Evolutionary conservation across 1,140 invertebrate species (phyloP).

Genomic region (Drosophila bocqueti): DNA sequence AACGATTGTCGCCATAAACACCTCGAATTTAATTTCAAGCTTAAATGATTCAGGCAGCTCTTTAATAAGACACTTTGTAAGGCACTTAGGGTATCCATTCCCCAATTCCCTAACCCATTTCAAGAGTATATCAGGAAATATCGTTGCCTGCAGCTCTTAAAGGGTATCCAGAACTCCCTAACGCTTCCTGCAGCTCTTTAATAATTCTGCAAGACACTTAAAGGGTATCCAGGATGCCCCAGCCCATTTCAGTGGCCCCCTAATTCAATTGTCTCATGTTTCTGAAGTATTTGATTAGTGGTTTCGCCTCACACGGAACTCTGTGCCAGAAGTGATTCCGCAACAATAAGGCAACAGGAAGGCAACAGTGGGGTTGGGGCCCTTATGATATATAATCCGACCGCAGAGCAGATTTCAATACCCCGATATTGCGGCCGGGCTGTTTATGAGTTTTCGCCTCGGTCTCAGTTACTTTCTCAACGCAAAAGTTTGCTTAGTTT

Average conservation of each 20-base stretch:
- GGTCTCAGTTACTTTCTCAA: conserved; percentile 24
- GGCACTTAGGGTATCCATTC: too few relatives aligned
- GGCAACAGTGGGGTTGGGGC: neutral
- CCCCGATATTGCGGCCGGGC: neutral
- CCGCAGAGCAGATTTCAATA: conserved; percentile 36
- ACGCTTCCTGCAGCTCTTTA: neutral
- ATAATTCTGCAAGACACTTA: neutral
- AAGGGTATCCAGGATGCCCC: neutral
- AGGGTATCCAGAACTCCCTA: too few relatives aligned
- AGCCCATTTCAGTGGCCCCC: neutral
- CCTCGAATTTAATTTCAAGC: neutral
- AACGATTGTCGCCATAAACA: neutral
- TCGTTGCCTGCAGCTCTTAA: too few relatives aligned
- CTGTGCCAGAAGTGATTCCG: conserved; percentile 21
- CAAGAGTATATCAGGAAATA: too few relatives aligned
- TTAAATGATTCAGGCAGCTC: neutral
- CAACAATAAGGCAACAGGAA: neutral
- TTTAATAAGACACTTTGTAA: neutral
- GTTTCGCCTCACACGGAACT: conserved; percentile 18
- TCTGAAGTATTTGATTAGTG: conserved; percentile 38
- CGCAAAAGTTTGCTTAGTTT: conserved; percentile 3
- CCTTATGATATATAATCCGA: conserved; percentile 36
- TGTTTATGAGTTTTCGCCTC: conserved; percentile 4
- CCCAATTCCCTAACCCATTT: too few relatives aligned
- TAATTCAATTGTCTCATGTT: conserved; percentile 16